Conservation (phyloP, 2,888 invertebrate species). For the Pseudococcus jackbeardsleyi region DNA sequence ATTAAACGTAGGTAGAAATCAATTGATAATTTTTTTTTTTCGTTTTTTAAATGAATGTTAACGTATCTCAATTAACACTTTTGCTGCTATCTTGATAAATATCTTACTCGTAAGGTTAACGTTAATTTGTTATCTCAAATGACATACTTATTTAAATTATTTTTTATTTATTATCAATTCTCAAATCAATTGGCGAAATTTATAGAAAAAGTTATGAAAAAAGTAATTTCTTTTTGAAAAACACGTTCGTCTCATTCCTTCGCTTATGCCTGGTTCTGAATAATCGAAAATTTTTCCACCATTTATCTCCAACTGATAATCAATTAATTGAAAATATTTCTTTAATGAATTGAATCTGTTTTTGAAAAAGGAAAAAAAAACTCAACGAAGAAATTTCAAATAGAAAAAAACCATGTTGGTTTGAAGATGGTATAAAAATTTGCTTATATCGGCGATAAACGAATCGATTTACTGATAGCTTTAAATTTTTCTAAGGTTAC, state of each 20-base stretch:
- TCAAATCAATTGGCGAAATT: background rate
- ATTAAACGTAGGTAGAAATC: slow-evolving; percentile 39
- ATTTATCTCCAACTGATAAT: slow-evolving; percentile 32
- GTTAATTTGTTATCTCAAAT: slow-evolving; percentile 42
- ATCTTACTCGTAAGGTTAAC: slow-evolving; percentile 41
- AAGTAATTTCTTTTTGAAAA: slow-evolving; percentile 7
- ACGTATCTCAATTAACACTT: slow-evolving; percentile 48
- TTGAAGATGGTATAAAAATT: background rate
- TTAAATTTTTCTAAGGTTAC: background rate
- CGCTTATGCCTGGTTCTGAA: background rate
- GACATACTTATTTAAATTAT: slow-evolving; percentile 40
- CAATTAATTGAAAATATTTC: slow-evolving; percentile 36
- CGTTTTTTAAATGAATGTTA: slow-evolving; percentile 26
- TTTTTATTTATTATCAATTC: slow-evolving; percentile 18
- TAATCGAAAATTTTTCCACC: slow-evolving; percentile 12
- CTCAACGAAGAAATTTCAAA: background rate
- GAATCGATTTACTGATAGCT: background rate
- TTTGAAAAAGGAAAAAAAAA: background rate
- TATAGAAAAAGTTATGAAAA: slow-evolving; percentile 4
- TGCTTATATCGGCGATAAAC: background rate
- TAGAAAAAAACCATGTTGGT: background rate
- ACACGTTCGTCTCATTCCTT: background rate
- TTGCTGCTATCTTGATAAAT: slow-evolving; percentile 49
- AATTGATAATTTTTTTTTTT: slow-evolving; percentile 33
- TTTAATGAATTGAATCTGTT: background rate